Percentiles rank a stretch among this genome's conserved stretches.
Evolutionary conservation across 53 echinoderm and acorn worm species (phyloP).

Genomic region (Arbacia lixula): DNA sequence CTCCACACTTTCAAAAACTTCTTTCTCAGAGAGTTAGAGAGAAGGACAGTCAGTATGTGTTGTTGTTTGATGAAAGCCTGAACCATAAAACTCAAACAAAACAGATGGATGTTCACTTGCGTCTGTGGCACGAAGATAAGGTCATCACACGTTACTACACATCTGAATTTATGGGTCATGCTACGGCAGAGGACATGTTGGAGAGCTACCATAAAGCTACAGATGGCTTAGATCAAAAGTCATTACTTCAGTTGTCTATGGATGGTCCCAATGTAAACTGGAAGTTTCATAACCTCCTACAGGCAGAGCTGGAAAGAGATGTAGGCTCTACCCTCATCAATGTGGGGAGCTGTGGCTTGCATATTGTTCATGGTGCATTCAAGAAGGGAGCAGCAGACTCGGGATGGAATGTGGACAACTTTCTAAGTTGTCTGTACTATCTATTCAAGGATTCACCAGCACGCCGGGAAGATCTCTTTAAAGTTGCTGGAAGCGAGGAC

Average conservation of each 20-base stretch:
- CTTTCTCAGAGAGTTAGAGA: constrained; percentile 35
- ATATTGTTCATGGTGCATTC: constrained; percentile 57
- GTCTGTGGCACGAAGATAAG: constrained; percentile 35
- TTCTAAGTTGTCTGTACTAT: constrained; percentile 18
- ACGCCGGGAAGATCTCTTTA: constrained; percentile 58
- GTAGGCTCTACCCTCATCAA: constrained; percentile 17
- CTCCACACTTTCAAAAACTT: constrained; percentile 49
- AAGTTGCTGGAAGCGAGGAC: constrained; percentile 21
- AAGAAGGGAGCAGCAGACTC: constrained; percentile 40
- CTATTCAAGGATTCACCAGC: constrained; percentile 67
- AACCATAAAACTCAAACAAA: constrained; percentile 24
- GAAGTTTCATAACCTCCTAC: constrained; percentile 45
- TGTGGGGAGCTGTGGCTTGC: constrained; percentile 62
- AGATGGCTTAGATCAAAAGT: constrained; percentile 36
- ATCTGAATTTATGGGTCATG: constrained; percentile 64
- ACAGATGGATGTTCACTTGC: constrained; percentile 63
- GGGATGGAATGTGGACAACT: constrained; percentile 49
- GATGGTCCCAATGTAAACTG: constrained; percentile 66
- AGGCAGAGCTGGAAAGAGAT: constrained; percentile 17
- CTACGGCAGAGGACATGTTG: constrained; percentile 43
- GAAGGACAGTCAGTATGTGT: constrained; percentile 20
- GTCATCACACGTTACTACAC: constrained; percentile 44
- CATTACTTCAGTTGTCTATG: constrained; percentile 56
- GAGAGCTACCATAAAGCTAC: constrained; percentile 23
- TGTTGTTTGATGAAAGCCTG: constrained; percentile 67